Percentiles rank a stretch among this genome's conserved stretches.
phyloP scores from a whole-genome alignment of 2,888 invertebrate genomes.

The Cepaea hortensis region DNA sequence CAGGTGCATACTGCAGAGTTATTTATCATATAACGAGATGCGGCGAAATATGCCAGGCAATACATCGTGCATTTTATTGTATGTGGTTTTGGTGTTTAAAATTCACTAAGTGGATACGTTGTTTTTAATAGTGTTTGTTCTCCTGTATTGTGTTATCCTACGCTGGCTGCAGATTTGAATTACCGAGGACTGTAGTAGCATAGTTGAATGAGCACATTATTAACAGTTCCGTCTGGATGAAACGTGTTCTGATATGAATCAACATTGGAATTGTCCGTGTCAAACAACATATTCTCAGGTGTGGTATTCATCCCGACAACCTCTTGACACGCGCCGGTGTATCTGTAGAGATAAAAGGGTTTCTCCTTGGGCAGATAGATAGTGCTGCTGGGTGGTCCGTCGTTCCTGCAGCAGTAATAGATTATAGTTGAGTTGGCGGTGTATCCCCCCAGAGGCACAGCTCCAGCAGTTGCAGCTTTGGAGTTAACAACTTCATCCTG shows the following conservation, averaged over 20 bases:
- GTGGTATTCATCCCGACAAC: constrained; percentile 1
- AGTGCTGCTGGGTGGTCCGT: neutral
- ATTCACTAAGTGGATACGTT: no score
- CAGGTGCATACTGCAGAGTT: no score
- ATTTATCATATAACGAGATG: no score
- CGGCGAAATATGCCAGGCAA: no score
- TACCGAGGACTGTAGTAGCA: constrained; percentile 24
- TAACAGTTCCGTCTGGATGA: constrained; percentile 32
- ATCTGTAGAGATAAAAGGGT: constrained; percentile 42
- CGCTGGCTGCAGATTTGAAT: no score
- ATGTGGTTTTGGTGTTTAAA: no score
- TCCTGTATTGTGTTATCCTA: no score
- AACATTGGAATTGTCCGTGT: constrained; percentile 19
- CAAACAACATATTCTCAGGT: constrained; percentile 17
- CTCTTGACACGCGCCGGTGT: constrained; percentile 28
- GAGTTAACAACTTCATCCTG: constrained; percentile 21
- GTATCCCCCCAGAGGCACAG: neutral
- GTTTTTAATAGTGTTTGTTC: no score
- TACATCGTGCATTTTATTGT: no score
- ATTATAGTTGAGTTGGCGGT: neutral
- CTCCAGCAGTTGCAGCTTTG: neutral
- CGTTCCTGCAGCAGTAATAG: constrained; percentile 33
- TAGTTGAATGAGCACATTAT: constrained; percentile 11
- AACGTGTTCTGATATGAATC: neutral
- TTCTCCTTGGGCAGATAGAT: constrained; percentile 17